A percentile compares a stretch with the other conserved stretches of the same genome.
phyloP scores from a whole-genome alignment of 1,140 invertebrate species.

The Glomeris maerens region DNA sequence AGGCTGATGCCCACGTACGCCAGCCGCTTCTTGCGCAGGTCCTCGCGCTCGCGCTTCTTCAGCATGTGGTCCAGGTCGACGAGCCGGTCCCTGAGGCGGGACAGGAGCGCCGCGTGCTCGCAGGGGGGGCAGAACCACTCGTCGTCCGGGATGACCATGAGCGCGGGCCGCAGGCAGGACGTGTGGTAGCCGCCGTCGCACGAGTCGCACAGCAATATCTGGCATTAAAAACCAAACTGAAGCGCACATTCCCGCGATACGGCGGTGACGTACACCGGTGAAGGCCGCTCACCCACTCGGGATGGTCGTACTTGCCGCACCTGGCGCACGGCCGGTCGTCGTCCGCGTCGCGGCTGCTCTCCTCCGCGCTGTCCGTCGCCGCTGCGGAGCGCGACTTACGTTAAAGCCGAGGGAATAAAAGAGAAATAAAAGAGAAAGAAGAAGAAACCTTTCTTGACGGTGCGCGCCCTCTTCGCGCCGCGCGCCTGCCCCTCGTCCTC shows the following conservation, averaged over 20 bases:
- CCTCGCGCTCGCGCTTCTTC: conserved; percentile 45
- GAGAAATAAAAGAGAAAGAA: not conserved
- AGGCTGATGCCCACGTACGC: conserved; percentile 62
- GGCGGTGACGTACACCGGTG: not conserved
- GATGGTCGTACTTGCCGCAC: conserved; percentile 76
- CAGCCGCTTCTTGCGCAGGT: conserved; percentile 50
- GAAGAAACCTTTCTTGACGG: conserved; percentile 41
- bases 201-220: conserved; percentile 82
- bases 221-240: conserved; percentile 8
- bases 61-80: conserved; percentile 33
- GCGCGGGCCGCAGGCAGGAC: conserved; percentile 72
- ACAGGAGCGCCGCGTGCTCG: conserved; percentile 47
- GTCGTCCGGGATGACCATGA: conserved; percentile 86
- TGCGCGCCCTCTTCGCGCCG: conserved; percentile 43
- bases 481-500: conserved; percentile 41
- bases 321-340: conserved; percentile 54
- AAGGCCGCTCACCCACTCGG: conserved; percentile 49
- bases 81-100: conserved; percentile 40
- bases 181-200: conserved; percentile 93
- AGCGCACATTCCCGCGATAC: not conserved
- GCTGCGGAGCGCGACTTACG: too few species aligned
- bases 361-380: conserved; percentile 13
- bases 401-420: too few species aligned
- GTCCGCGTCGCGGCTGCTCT: conserved; percentile 13
- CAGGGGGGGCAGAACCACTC: conserved; percentile 96